phyloP scores from a whole-genome alignment of 2,113 vertebrate genomes.

The Anarrhichthys ocellatus region DNA sequence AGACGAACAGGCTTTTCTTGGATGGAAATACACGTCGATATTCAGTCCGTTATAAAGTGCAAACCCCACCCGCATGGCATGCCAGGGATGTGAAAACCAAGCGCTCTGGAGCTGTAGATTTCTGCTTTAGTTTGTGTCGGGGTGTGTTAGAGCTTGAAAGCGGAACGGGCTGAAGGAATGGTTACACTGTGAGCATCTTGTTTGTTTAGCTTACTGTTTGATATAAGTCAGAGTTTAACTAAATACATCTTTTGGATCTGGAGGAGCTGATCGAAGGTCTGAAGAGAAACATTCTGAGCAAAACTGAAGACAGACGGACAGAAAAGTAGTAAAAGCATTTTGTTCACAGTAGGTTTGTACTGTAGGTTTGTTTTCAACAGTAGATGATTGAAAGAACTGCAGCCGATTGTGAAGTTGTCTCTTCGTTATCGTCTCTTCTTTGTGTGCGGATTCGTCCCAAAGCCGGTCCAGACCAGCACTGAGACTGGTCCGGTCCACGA shows the following conservation, averaged over 20 bases:
- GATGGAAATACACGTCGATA: not conserved
- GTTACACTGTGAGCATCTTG: conserved; percentile 34
- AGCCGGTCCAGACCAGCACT: not conserved
- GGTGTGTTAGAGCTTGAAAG: not conserved
- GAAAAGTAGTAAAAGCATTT: conserved; percentile 4
- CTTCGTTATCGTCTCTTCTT: conserved; percentile 40
- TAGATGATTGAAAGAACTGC: conserved; percentile 45
- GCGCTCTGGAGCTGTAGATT: conserved; percentile 3
- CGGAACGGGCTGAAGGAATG: conserved; percentile 30
- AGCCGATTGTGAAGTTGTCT: conserved; percentile 46
- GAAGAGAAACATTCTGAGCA: conserved; percentile 29
- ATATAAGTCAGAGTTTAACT: conserved; percentile 47
- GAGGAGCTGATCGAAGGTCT: conserved; percentile 18
- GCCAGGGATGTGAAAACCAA: not conserved
- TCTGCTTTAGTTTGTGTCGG: conserved; percentile 8
- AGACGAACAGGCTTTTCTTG: not conserved
- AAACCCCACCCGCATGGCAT: not conserved
- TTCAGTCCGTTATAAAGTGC: conserved; percentile 41
- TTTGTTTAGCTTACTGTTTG: conserved; percentile 59
- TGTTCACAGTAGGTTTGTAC: conserved; percentile 42
- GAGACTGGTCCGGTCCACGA: not conserved
- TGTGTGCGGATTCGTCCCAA: not conserved
- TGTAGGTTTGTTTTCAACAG: conserved; percentile 13
- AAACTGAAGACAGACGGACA: conserved; percentile 15
- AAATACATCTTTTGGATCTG: conserved; percentile 30